These are phyloP conservation scores for Toxotes jaculatrix DNA, from an alignment of 2,113 vertebrate species.

Conservation along the genomic window DNA sequence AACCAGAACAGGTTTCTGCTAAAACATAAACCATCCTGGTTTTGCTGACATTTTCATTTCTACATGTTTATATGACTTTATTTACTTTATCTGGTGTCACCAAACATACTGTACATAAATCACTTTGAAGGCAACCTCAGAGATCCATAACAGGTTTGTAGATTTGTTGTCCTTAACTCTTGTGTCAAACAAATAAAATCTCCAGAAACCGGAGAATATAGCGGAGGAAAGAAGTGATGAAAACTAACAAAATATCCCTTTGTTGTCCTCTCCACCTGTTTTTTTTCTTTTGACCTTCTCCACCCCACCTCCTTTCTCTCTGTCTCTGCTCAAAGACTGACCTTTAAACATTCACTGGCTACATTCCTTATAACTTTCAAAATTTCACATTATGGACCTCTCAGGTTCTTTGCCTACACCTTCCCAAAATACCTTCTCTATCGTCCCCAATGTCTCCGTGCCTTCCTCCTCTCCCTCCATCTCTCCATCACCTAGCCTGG, in stretches of 20 bases:
- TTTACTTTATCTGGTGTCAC: slow-evolving; percentile 51
- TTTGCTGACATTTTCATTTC: slow-evolving; percentile 66
- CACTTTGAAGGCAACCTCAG: background rate
- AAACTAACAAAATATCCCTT: slow-evolving; percentile 49
- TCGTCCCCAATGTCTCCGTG: slow-evolving; percentile 70
- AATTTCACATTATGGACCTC: slow-evolving; percentile 76
- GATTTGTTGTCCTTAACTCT: background rate
- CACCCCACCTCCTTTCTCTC: background rate
- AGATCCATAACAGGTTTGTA: slow-evolving; percentile 8
- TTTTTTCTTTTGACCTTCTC: slow-evolving; percentile 20
- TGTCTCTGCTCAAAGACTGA: slow-evolving; percentile 5
- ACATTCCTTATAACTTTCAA: background rate
- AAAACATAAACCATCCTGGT: slow-evolving; percentile 57
- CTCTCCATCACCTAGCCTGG: slow-evolving; percentile 82
- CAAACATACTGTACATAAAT: slow-evolving; percentile 40
- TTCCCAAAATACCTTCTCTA: slow-evolving; percentile 68
- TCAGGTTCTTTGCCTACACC: slow-evolving; percentile 72
- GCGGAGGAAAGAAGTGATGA: background rate
- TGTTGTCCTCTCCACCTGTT: slow-evolving; percentile 38
- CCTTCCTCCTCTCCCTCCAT: slow-evolving; percentile 77
- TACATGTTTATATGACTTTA: slow-evolving; percentile 62
- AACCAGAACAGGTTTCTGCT: slow-evolving; percentile 50
- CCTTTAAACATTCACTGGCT: slow-evolving; percentile 4
- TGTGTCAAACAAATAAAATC: slow-evolving; percentile 28
- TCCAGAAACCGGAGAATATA: slow-evolving; percentile 9